Evolutionary conservation across 2,888 invertebrate species (phyloP).

Genomic region (Hydrotaea diabolus): DNA sequence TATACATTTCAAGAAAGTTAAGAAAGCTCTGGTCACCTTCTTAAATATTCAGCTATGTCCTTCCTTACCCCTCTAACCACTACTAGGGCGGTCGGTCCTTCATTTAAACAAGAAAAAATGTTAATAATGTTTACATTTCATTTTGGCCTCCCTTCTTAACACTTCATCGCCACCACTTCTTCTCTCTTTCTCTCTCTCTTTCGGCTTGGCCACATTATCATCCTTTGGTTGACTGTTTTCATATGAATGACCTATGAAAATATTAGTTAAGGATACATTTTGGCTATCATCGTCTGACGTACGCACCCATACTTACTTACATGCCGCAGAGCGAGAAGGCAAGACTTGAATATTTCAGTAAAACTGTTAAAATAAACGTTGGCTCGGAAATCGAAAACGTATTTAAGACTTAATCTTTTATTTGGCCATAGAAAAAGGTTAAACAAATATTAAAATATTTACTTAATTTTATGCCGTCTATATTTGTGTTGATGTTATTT

Average conservation of each 20-base stretch:
- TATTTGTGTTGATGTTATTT: slow-evolving; percentile 27
- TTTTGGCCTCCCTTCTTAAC: not conserved
- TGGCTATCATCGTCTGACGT: not conserved
- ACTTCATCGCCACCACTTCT: not conserved
- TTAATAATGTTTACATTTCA: slow-evolving; percentile 60
- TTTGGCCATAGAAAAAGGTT: slow-evolving; percentile 52
- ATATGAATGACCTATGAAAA: slow-evolving; percentile 67
- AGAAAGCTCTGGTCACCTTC: no score
- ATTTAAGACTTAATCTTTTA: slow-evolving; percentile 56
- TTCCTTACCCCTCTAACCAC: no score
- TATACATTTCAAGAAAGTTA: no score
- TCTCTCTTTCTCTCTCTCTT: not conserved
- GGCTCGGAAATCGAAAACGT: slow-evolving; percentile 3
- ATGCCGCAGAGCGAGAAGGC: not conserved
- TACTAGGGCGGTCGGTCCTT: no score
- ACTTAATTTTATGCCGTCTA: slow-evolving; percentile 39
- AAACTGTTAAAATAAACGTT: no score
- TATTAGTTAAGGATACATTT: slow-evolving; percentile 51
- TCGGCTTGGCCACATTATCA: not conserved
- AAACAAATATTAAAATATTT: slow-evolving; percentile 62
- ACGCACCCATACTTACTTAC: not conserved
- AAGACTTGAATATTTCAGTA: no score
- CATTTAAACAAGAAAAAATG: slow-evolving; percentile 46
- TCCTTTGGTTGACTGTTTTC: slow-evolving; percentile 40
- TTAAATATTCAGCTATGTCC: no score